Base-by-base conservation (phyloP, 2,797 vertebrate genomes). In the Picus viridis region DNA sequence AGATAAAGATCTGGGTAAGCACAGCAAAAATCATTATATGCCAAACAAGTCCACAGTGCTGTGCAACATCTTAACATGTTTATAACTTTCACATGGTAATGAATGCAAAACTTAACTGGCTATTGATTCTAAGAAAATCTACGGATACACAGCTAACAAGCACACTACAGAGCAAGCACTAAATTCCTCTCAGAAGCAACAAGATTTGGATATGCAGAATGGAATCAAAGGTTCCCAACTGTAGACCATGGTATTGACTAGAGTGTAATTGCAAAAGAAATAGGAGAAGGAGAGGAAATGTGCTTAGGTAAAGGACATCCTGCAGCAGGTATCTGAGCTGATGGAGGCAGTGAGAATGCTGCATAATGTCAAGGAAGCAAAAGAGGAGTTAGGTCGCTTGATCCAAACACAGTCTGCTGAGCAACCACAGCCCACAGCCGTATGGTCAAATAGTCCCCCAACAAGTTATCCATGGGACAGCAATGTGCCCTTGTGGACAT, bases 111-210 rank as follows among this genome's bases (percentile, higher is more conserved):
- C 2, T 58, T 41, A 79, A 68, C 9, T 51, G 26, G 1, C 2
- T 24, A 16, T 17, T 75, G 14, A 1, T 83, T 92, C 86, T 56
- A 77, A 58, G 34, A 81, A 93, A 56, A 63, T 32, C 10, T 85
- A 27, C 24, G 70, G 15, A 14, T 59, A 58, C 0, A 0, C n/a
- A 11, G 10, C 11, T 68, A 57, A 27, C 0, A 0, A 18, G 8
- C 2, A 49, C 9, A 41, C 29, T 70, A 19, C 16, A 19, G 22
- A 16, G 6, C 2, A 2, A 70, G 22, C 12, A 36, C 12, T 5
- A 6, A 76, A 10, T 18, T 86, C 19, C 22, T 90, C 27, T 79
- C 39, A 57, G 18, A 54, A 83, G 8, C 3, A 62, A 59, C 0
- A 2, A 59, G 6, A 63, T 69, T 43, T 54, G 27, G 7, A 29